Evolutionary conservation across 2,113 vertebrate species (phyloP), one percentile per base, ranked within the genome.

Genomic region (Tetrao urogallus): DNA sequence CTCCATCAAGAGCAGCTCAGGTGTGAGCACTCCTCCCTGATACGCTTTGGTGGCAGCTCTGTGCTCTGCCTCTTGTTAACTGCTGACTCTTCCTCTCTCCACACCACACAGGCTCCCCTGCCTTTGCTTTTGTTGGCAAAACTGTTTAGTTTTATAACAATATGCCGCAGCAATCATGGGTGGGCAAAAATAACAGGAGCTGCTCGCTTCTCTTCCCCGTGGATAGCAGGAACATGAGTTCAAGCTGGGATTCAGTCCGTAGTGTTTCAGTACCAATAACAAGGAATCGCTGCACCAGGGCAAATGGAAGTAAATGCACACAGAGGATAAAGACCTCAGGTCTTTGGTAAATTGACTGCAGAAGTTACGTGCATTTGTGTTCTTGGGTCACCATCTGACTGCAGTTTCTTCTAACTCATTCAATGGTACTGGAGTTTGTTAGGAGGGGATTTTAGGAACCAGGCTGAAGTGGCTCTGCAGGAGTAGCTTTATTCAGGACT

Each of bases 121-220:
- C 79, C 69, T 75, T 72, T 74, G 45, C 81, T 79, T 85, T 73
- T 65, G 72, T 67, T 94, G 93, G 88, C 48, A 18, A 82, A 78
- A 71, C 4, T 30, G 38, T 88, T 92, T 92, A 57, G 80, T 92
- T 92, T 67, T 30, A 15, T 75, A 64, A n/a, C 61, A 77, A 65
- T 38, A 16, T 8, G 52, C 77, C 87, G 1, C 8, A 66, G 74
- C 65, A n/a, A 21, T 57, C 30, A 30, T 1, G 28, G 74, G 27
- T 32, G 73, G 84, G 84, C 71, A 95, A 30, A 93, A 80, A 74
- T 67, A 93, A 77, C 85, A 60, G 52, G 32, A 83, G 58, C 32
- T 40, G 5, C 43, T 74, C 76, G 81, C 56, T 80, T 32, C 56
- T 63, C 28, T 21, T 74, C 27, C 48, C 78, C 7, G 1, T 2